Base-by-base conservation (phyloP, 1,140 invertebrate species). In the Uloborus diversus region DNA sequence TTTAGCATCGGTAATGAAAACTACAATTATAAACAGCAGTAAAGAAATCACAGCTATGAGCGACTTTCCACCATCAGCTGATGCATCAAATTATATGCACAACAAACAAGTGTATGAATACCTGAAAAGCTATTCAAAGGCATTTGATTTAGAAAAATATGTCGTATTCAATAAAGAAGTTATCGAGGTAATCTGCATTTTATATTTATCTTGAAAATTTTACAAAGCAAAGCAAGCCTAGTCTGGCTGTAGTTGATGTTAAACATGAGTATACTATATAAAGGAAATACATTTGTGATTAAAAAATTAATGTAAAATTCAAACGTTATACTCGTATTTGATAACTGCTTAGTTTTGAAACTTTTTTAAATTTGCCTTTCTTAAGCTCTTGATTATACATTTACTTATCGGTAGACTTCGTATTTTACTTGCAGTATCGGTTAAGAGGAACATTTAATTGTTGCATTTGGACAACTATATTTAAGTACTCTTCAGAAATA, bases 11-110 rank as follows among this genome's bases (percentile, higher is more conserved):
- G 82, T 83, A 3, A 83, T 80, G 73, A 82, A 83, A 20, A 66
- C 51, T 11, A 83, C 82, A 17, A 28, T 87, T 35, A 80, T 80
- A 20, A 80, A 80, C 20, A 80, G 14, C 1, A 80, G 78, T 25
- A 81, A 81, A 73, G 87, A 88, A 82, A 87, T 88, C 86, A 85
- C 86, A 82, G 85, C 87, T 3, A 86, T 86, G 61, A 87, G 85
- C 53, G 87, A 87, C 80, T 87, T 84, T 62, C 87, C 86, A 0
- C 85, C 85, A 4, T 84, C 86, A 0, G 64, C 59, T 2, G 83
- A 87, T 9, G 85, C 53, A 49, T 84, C 87, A 0, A 83, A 83
- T 25, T 88, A 86, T 81, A 85, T 86, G 86, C 86, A 79, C 27
- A 68, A 79, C 17, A 56, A 17, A 4, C 5, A 35, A 14, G 23